Base-by-base conservation (phyloP, 1,140 invertebrate species). In the Dolichoris vasculosae region DNA sequence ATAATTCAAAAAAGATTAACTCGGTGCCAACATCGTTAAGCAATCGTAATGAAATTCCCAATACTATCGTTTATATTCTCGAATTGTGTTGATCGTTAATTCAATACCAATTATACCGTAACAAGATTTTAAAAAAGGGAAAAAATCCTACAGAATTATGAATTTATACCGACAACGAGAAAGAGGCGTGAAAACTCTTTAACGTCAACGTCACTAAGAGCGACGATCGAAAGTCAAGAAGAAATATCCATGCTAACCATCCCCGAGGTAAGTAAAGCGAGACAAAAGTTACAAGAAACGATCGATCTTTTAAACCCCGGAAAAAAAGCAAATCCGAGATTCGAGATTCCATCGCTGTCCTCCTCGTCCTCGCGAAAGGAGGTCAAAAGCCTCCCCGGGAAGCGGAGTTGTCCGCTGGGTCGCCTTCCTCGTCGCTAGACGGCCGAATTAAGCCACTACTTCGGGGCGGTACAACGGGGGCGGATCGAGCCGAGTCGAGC, bases 381-480 rank as follows among this genome's bases (percentile, higher is more conserved):
- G 84, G 84, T 85, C 78, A 76, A 85, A 85, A 85, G 78, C 84
- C 78, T 80, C n/a, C 17, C 83, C 26, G 32, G 32, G 59, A 35
- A n/a, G 67, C n/a, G 32, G 67, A 32, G 67, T 20, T 17, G 20
- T 2, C 7, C 20, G 23, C 32, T n/a, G 43, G 67, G 0, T 82
- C 79, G 32, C 1, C 80, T 2, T 7, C 40, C n/a, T 55, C 59
- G 3, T 35, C 26, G 59, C 79, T 63, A 48, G 76, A 38, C n/a
- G n/a, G 20, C 30, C 63, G 30, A 67, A 67, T 67, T 35, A 13
- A 67, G 8, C 30, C 63, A 63, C 7, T 13, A 30, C 30, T 3
- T 2, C 7, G 63, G 6, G n/a, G 69, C 2, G 38, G 69, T 59
- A 23, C 15, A 20, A 38, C 11, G 40, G 20, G 30, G 75, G 64